Evolutionary conservation across 2,888 invertebrate genomes (phyloP), one percentile per base, ranked within the genome.

Genomic region (Lottia gigantea): DNA sequence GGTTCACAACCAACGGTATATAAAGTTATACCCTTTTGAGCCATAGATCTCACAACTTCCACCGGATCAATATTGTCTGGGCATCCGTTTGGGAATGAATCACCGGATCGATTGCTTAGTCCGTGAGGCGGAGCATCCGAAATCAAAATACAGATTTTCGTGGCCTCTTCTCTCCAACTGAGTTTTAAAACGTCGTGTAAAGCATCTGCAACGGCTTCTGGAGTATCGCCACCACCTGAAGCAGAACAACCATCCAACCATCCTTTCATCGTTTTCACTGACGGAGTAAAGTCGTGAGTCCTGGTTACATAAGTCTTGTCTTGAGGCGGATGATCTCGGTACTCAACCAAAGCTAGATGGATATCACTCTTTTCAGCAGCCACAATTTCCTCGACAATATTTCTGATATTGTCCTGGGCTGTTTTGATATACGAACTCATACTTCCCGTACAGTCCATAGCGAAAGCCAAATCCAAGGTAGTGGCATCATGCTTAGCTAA

Each of bases 91-190:
- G 85, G 83, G 69, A 85, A 85, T 0, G 73, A 66, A 72, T 86
- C 85, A 3, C 79, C 78, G 40, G 61, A 25, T 14, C 19, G 40
- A 2, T 8, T 16, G 16, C 66, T 46, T 4, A 86, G 76, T 14
- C 86, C 86, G 69, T 86, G 86, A 0, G 86, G 86, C 0, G 86
- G 86, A 14, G 86, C 86, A 67, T 86, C 85, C 0, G 84, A 77
- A 15, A 86, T 80, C 46, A 85, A 78, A 15, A 86, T 82, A 73
- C 84, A 84, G 19, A 86, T 83, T 68, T 85, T 85, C 3, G 86
- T 84, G 7, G 86, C 80, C 6, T 83, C 79, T 3, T 77, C 76
- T 31, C 86, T 65, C 86, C 86, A 87, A 65, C 65, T 78, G 7
- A 86, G 77, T 71, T 85, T 85, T 15, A 82, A 67, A 40, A 85